Percentiles rank a stretch among this genome's conserved stretches.
Conservation (phyloP, 2,888 invertebrate genomes). For the Acleris laterana region DNA sequence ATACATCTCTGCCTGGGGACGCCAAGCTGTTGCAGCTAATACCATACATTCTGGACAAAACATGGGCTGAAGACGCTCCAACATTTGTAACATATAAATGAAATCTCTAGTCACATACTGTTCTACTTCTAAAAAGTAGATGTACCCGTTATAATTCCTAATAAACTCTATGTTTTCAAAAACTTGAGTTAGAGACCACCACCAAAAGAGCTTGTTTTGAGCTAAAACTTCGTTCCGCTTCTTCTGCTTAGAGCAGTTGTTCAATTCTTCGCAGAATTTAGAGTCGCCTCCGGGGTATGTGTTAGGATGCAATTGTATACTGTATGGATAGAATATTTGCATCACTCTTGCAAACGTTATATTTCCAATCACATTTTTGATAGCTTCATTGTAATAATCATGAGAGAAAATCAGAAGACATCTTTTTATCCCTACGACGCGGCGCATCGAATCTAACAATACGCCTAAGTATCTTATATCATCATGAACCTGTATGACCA, state of each 20-base stretch:
- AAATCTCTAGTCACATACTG: conserved; percentile 18
- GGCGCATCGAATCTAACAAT: conserved; percentile 48
- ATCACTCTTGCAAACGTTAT: conserved; percentile 48
- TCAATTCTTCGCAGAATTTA: conserved; percentile 12
- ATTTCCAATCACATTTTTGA: conserved; percentile 39
- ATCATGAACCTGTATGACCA: conserved; percentile 58
- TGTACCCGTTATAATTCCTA: conserved; percentile 47
- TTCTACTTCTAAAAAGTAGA: conserved; percentile 39
- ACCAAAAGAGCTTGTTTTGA: conserved; percentile 26
- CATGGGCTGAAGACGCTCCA: conserved; percentile 8
- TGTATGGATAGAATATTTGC: conserved; percentile 59
- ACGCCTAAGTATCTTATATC: conserved; percentile 47
- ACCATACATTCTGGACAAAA: conserved; percentile 21
- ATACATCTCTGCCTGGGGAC: conserved; percentile 11
- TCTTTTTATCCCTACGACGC: conserved; percentile 47
- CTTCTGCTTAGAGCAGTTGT: neutral
- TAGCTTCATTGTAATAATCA: conserved; percentile 42
- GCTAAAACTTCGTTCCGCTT: conserved; percentile 7
- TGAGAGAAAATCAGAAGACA: conserved; percentile 54
- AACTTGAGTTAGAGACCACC: conserved; percentile 29
- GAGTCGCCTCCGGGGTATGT: conserved; percentile 17
- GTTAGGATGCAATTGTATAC: conserved; percentile 36
- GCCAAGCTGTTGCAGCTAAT: neutral
- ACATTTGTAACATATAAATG: conserved; percentile 15
- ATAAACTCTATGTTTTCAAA: conserved; percentile 51